A percentile compares a stretch with the other conserved stretches of the same genome.
Evolutionary conservation across 2,888 invertebrate species (phyloP).

Genomic region (Prenolepis imparis): DNA sequence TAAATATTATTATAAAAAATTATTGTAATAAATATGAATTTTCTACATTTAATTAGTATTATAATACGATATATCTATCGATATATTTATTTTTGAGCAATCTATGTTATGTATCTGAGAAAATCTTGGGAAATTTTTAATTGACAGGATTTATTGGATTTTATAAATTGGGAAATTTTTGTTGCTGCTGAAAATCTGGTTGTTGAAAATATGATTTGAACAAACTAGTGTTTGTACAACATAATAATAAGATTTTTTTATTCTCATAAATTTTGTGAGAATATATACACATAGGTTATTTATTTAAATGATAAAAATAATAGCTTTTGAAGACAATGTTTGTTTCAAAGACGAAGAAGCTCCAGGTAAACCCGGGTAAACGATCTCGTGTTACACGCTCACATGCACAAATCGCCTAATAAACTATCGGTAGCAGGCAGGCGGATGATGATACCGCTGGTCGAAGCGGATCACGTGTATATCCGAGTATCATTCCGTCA

Average conservation of each 20-base stretch:
- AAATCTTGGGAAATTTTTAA: neutral
- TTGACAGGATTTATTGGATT: neutral
- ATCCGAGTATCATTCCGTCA: constrained; percentile 48
- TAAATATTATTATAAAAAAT: too few species aligned
- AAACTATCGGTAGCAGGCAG: constrained; percentile 43
- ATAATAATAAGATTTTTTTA: neutral
- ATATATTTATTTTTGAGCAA: neutral
- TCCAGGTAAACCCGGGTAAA: neutral
- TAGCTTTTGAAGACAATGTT: neutral
- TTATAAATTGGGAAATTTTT: neutral
- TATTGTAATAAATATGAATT: neutral
- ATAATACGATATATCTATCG: neutral
- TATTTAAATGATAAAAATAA: neutral
- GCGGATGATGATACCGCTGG: constrained; percentile 36
- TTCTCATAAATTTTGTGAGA: too few species aligned
- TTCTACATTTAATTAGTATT: neutral
- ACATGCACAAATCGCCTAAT: constrained; percentile 29
- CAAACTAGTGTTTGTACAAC: neutral
- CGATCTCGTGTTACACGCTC: constrained; percentile 17
- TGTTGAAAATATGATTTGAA: neutral
- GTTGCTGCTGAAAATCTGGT: too few species aligned
- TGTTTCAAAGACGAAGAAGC: neutral
- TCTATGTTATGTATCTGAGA: neutral
- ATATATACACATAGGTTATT: too few species aligned
- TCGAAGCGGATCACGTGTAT: constrained; percentile 47